Percentiles rank a stretch among this genome's conserved stretches.
Evolutionary conservation across 1,140 invertebrate species (phyloP).

Genomic region (Lethocerus indicus): DNA sequence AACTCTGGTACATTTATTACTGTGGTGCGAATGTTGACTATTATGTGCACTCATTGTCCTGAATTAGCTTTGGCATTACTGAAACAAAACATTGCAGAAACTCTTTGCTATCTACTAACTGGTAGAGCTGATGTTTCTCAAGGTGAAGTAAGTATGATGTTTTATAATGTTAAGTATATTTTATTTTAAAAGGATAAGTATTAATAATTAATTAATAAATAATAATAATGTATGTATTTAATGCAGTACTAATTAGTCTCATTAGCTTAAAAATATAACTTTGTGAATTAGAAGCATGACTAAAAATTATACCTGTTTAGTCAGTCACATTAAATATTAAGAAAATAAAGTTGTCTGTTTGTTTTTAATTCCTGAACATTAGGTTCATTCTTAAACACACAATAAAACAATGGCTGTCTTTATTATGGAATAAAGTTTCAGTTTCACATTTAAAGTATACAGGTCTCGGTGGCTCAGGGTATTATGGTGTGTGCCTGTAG

Average conservation of each 20-base stretch:
- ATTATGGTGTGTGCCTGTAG: too few relatives aligned
- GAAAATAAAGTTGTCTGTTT: too few relatives aligned
- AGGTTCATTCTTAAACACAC: too few relatives aligned
- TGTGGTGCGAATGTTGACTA: constrained; percentile 84
- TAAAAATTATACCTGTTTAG: too few relatives aligned
- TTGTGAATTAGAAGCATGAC: too few relatives aligned
- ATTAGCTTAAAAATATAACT: too few relatives aligned
- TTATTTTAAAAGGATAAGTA: neutral
- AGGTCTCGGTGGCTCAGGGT: too few relatives aligned
- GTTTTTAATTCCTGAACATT: too few relatives aligned
- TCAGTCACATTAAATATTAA: too few relatives aligned
- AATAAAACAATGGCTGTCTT: too few relatives aligned
- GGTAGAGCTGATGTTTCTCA: constrained; percentile 47
- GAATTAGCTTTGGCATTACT: constrained; percentile 78
- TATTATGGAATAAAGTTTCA: too few relatives aligned
- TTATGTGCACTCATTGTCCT: constrained; percentile 88
- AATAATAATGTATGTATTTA: neutral
- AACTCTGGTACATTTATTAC: constrained; percentile 90
- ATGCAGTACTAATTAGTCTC: neutral
- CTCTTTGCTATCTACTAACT: constrained; percentile 77
- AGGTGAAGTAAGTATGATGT: constrained; percentile 20
- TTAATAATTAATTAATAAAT: neutral
- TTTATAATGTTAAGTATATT: neutral
- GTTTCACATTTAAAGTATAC: too few relatives aligned
- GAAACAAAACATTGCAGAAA: constrained; percentile 90